These are phyloP conservation scores for Apaloderma vittatum DNA, from an alignment of 2,113 vertebrate genomes.

Conservation along the genomic window DNA sequence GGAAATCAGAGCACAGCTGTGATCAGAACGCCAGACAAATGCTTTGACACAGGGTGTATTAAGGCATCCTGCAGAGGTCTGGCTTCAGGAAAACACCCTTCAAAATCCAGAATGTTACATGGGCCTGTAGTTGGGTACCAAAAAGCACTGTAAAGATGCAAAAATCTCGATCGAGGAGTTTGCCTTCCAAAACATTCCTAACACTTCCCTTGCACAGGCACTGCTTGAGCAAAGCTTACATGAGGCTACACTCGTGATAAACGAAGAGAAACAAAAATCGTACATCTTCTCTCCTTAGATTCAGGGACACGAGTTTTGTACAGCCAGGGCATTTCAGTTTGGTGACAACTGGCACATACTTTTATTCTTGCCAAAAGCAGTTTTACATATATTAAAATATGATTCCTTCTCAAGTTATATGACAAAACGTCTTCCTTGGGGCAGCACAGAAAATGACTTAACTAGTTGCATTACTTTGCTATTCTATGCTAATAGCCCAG, in stretches of 20 bases:
- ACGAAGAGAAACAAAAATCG: neutral
- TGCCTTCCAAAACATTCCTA: neutral
- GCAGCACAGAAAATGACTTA: conserved; percentile 35
- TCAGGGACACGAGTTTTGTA: neutral
- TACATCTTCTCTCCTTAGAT: neutral
- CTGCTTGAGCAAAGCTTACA: neutral
- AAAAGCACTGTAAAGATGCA: neutral
- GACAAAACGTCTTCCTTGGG: conserved; percentile 41
- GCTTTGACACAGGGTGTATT: neutral
- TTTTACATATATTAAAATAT: neutral
- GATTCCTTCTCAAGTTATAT: neutral
- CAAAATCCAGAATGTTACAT: neutral
- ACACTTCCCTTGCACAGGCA: neutral
- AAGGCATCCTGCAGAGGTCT: neutral
- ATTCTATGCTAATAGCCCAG: conserved; percentile 49
- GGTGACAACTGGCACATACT: neutral
- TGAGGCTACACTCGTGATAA: neutral
- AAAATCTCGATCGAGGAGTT: neutral
- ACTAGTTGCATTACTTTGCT: conserved; percentile 10
- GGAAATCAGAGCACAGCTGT: neutral
- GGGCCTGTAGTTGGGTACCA: neutral
- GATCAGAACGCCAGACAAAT: neutral
- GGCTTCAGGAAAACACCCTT: neutral
- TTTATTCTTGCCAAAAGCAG: neutral
- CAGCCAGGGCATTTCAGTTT: neutral